Evolutionary conservation across 2,113 vertebrate species (phyloP).

Genomic region (Phrynosoma blainvillii): DNA sequence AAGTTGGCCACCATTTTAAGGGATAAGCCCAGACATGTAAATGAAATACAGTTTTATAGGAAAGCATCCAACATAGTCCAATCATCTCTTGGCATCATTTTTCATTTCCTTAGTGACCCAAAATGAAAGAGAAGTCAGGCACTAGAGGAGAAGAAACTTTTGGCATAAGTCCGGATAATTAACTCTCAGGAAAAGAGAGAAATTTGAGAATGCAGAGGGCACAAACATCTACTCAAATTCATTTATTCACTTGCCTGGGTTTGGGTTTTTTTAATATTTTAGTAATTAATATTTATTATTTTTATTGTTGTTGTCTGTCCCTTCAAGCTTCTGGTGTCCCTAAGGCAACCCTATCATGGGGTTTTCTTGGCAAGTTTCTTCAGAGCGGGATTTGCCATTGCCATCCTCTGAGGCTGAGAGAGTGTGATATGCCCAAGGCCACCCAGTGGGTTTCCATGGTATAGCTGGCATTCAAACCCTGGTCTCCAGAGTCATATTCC

Average conservation of each 20-base stretch:
- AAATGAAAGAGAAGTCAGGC: background rate
- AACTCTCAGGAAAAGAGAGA: background rate
- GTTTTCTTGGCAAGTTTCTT: too few relatives aligned
- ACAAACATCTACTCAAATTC: background rate
- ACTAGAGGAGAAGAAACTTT: background rate
- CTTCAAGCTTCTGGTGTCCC: too few relatives aligned
- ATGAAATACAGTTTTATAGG: background rate
- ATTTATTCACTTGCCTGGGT: background rate
- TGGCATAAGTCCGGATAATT: background rate
- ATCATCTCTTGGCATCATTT: background rate
- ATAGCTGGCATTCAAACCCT: too few relatives aligned
- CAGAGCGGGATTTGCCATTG: too few relatives aligned
- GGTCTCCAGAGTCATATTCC: too few relatives aligned
- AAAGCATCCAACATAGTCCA: background rate
- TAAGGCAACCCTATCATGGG: too few relatives aligned
- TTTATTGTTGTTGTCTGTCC: too few relatives aligned
- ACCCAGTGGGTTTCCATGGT: too few relatives aligned
- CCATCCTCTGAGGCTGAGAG: too few relatives aligned
- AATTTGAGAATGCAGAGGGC: background rate
- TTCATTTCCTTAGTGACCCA: conserved; percentile 3
- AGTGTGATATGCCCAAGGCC: too few relatives aligned
- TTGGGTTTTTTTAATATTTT: background rate
- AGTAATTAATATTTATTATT: background rate
- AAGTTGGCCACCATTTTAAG: background rate
- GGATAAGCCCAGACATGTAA: conserved; percentile 8